phyloP scores from a whole-genome alignment of 1,140 invertebrate species.

The Nasonia longicornis region DNA sequence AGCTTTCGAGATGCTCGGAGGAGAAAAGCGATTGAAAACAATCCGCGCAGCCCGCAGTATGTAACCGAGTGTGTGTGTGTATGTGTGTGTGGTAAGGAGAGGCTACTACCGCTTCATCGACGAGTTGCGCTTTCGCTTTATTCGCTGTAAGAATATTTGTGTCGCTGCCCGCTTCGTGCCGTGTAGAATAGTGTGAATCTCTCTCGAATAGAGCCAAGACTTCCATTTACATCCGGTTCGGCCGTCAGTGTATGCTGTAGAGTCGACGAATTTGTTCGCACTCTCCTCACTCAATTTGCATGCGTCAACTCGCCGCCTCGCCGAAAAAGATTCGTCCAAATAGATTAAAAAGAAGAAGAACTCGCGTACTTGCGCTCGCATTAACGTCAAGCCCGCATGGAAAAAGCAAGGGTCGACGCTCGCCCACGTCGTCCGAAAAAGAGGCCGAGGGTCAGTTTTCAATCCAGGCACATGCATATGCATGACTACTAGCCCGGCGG shows the following conservation, averaged over 20 bases:
- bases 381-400: conserved; percentile 2
- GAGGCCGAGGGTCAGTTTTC: conserved; percentile 32
- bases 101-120: too few relatives aligned
- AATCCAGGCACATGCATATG: conserved; percentile 34
- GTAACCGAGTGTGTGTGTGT: too few relatives aligned
- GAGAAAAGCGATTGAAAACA: conserved; percentile 10
- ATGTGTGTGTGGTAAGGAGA: too few relatives aligned
- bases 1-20: neutral
- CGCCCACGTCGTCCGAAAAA: neutral
- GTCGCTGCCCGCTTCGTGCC: too few relatives aligned
- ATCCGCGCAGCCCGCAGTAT: neutral
- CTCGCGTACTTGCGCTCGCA: neutral
- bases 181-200: too few relatives aligned
- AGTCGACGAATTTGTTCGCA: too few relatives aligned
- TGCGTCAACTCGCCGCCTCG: neutral
- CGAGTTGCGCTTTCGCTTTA: too few relatives aligned
- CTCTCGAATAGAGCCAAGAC: too few relatives aligned
- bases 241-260: too few relatives aligned
- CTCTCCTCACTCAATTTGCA: neutral
- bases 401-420: conserved; percentile 12
- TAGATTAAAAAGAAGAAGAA: neutral
- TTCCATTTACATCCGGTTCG: too few relatives aligned
- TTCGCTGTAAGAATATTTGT: too few relatives aligned
- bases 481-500: conserved; percentile 16
- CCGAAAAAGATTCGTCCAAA: neutral